Evolutionary conservation across 2,113 vertebrate species (phyloP).

Genomic region (Xiphorhynchus elegans): DNA sequence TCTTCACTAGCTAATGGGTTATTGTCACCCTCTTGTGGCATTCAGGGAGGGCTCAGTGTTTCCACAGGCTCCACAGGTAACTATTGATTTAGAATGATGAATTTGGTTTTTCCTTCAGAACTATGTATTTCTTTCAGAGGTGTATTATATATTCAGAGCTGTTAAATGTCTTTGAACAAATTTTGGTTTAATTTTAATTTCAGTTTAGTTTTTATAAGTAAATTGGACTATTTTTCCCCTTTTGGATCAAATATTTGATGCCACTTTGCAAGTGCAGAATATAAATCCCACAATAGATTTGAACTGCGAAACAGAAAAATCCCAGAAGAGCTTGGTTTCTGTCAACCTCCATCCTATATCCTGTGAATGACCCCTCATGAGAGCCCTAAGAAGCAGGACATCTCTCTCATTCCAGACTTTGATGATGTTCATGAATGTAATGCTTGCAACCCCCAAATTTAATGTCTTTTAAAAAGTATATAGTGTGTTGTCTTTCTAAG

Average conservation of each 20-base stretch:
- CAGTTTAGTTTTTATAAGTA: not conserved
- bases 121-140: not conserved
- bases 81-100: not conserved
- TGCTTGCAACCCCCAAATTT: not conserved
- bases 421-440: accelerated
- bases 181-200: not conserved
- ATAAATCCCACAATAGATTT: not conserved
- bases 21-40: not conserved
- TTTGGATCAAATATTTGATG: not conserved
- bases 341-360: not conserved
- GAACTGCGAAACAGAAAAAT: not conserved
- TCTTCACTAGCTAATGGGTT: not conserved
- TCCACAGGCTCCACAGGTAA: not conserved
- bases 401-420: not conserved
- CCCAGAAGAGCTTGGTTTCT: not conserved
- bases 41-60: not conserved
- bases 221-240: not conserved
- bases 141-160: not conserved
- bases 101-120: not conserved
- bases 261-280: not conserved
- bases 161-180: not conserved
- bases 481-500: not conserved
- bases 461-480: not conserved
- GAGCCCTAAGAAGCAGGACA: not conserved
- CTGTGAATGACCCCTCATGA: not conserved